These are phyloP conservation scores for Drosophila ercepeae DNA, from an alignment of 1,140 invertebrate species.

Conservation along the genomic window DNA sequence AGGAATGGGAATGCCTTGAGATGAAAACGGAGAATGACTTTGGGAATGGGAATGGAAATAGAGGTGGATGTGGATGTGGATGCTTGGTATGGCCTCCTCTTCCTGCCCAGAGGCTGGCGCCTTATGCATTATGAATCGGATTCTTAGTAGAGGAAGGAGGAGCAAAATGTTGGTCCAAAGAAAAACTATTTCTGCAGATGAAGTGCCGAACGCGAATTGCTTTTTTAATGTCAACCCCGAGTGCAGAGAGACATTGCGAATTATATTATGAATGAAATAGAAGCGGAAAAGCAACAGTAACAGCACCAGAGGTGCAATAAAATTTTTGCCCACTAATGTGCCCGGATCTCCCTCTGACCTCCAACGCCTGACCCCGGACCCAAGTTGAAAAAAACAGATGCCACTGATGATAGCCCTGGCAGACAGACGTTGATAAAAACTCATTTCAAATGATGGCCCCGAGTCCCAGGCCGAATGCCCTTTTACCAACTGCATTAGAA, in stretches of 20 bases:
- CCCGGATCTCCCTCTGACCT: constrained; percentile 25
- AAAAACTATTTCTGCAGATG: constrained; percentile 65
- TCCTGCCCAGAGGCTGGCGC: constrained; percentile 32
- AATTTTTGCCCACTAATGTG: constrained; percentile 76
- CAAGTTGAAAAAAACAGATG: constrained; percentile 9
- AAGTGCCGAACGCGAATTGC: constrained; percentile 68
- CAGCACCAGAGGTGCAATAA: constrained; percentile 75
- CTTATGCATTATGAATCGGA: constrained; percentile 78
- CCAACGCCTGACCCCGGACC: neutral
- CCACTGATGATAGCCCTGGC: constrained; percentile 40
- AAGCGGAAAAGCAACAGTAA: constrained; percentile 26
- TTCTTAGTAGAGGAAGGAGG: constrained; percentile 40
- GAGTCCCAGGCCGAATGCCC: constrained; percentile 45
- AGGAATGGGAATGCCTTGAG: constrained; percentile 14
- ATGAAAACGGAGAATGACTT: constrained; percentile 1
- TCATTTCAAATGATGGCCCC: constrained; percentile 73
- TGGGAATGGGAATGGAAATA: constrained; percentile 1
- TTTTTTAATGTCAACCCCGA: constrained; percentile 68
- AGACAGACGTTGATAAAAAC: constrained; percentile 75
- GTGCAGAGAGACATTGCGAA: constrained; percentile 46
- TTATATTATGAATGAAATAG: constrained; percentile 63
- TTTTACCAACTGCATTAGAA: constrained; percentile 7
- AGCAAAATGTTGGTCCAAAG: constrained; percentile 1
- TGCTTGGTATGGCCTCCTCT: neutral
- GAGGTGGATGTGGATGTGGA: neutral